A percentile compares a stretch with the other conserved stretches of the same genome.
These are phyloP conservation scores for Sardina pilchardus DNA, from an alignment of 2,113 vertebrate species.

Conservation along the genomic window DNA sequence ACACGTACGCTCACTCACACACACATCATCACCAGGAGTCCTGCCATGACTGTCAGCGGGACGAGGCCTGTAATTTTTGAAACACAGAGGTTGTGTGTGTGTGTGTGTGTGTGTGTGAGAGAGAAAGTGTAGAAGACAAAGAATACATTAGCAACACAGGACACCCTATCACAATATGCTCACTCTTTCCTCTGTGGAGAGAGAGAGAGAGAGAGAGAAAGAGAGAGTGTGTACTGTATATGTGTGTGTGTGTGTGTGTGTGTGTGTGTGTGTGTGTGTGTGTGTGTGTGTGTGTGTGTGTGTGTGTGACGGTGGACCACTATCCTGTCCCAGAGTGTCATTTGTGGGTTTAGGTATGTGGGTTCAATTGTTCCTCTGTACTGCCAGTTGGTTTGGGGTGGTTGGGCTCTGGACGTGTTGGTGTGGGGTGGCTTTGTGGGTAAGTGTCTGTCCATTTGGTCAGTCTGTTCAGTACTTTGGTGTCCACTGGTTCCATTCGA, in stretches of 20 bases:
- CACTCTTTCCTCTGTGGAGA: no score
- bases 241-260: background rate
- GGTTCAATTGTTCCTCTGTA: background rate
- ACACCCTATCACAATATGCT: no score
- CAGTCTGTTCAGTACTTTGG: background rate
- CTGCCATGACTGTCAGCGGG: background rate
- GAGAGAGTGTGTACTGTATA: background rate
- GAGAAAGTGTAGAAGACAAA: background rate
- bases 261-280: background rate
- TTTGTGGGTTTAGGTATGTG: background rate
- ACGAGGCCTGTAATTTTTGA: background rate
- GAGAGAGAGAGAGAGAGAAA: no score
- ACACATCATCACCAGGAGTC: background rate
- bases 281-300: background rate
- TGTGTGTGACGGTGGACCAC: background rate
- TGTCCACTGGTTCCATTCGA: background rate
- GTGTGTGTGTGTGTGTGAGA: slow-evolving; percentile 3
- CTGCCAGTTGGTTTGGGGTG: background rate
- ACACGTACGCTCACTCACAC: background rate
- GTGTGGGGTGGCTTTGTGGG: background rate
- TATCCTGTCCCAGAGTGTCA: background rate
- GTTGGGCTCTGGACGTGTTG: background rate
- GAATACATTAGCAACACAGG: no score
- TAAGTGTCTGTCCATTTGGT: background rate
- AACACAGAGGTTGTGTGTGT: background rate